phyloP scores from a whole-genome alignment of 1,140 invertebrate genomes.

The Temnothorax longispinosus region DNA sequence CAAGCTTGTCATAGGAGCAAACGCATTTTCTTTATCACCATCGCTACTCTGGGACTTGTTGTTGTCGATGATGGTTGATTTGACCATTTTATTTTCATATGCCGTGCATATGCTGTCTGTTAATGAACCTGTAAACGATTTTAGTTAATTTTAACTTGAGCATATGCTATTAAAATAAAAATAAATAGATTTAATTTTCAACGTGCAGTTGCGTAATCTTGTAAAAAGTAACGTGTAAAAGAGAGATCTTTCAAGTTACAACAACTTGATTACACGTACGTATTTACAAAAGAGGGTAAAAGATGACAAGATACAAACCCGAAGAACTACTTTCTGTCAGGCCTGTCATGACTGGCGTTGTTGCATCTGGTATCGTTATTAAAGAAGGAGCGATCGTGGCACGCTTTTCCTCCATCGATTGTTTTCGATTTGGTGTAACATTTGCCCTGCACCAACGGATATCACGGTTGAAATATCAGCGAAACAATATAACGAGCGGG shows the following conservation, averaged over 20 bases:
- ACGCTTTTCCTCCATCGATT: conserved; percentile 84
- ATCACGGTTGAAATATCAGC: neutral
- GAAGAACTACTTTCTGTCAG: conserved; percentile 89
- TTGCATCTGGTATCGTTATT: conserved; percentile 82
- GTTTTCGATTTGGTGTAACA: conserved; percentile 83
- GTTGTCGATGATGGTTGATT: conserved; percentile 71
- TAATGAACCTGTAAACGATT: conserved; percentile 84
- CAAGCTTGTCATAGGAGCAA: conserved; percentile 77
- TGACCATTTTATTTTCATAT: conserved; percentile 85
- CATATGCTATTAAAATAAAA: neutral
- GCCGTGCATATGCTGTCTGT: conserved; percentile 88
- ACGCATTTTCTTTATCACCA: conserved; percentile 69
- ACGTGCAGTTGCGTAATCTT: neutral
- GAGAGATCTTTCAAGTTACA: neutral
- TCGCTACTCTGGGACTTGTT: conserved; percentile 67
- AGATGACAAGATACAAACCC: conserved; percentile 79
- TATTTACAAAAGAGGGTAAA: neutral
- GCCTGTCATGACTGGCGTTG: conserved; percentile 79
- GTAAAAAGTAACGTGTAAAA: neutral
- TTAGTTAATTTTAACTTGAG: neutral
- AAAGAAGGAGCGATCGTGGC: conserved; percentile 79
- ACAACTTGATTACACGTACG: conserved; percentile 25
- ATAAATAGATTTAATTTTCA: neutral
- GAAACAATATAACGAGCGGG: neutral
- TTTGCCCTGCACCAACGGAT: conserved; percentile 73